Evolutionary conservation across 2,888 invertebrate species (phyloP), one percentile per base, ranked within the genome.

Genomic region (Drosophila pegasa): DNA sequence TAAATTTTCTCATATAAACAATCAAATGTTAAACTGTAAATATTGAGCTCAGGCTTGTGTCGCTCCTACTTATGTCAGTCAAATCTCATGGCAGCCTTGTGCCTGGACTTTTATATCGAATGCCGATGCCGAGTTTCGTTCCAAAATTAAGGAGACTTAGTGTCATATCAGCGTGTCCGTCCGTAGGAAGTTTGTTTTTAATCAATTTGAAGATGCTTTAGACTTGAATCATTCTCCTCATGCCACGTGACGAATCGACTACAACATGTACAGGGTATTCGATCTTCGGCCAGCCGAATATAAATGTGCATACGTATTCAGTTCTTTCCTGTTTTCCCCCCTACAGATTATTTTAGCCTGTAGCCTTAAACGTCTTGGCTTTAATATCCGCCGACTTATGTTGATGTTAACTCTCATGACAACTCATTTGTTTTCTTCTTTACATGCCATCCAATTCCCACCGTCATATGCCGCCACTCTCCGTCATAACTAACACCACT

Each of bases 401-500:
- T 59, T 79, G 69, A 70, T 64, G 29, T 63, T 65, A 72, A 63
- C 56, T 69, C 69, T 87, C 78, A 87, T 80, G 43, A 64, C 41
- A 51, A 78, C 74, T 75, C 82, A 79, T 83, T 86, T 85, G 71
- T 88, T 89, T 75, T 71, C 71, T 71, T 71, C 70, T 71, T 90
- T 90, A 88, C 90, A 90, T 90, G 90, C 90, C 90, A 89, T 90
- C 85, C 83, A 86, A 75, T 71, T 79, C 84, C 84, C 78, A 77
- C 86, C 86, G 80, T 88, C 85, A 81, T 78, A 78, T 72, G 78
- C 78, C 78, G 75, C 64, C 70, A 76, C 65, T 72, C 77, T 88
- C 73, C 85, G 74, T 75, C 84, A 81, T 77, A 68, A 80, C 60
- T 71, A 75, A 82, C 66, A 71, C 54, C 58, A 69, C 71, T 66